Evolutionary conservation across 2,113 vertebrate genomes (phyloP).

Genomic region (Platysternon megacephalum): DNA sequence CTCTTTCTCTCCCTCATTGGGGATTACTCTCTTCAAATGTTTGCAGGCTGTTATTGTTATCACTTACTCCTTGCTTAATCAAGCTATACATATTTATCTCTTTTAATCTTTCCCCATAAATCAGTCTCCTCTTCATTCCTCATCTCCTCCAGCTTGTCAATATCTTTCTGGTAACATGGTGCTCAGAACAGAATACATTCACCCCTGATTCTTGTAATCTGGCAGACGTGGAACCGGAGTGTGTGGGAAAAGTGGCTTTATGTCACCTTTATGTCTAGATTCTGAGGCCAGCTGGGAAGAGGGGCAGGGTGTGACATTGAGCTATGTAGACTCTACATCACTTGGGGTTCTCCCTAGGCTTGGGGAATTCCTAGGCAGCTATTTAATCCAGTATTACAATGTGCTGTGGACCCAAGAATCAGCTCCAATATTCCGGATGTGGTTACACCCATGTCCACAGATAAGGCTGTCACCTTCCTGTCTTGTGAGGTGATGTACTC

Average conservation of each 20-base stretch:
- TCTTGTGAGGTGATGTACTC: neutral
- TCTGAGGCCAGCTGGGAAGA: neutral
- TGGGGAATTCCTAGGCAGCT: neutral
- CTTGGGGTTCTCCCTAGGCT: neutral
- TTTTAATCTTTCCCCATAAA: neutral
- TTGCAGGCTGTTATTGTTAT: neutral
- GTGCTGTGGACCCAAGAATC: neutral
- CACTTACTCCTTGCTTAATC: neutral
- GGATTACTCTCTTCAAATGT: neutral
- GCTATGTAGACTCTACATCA: neutral
- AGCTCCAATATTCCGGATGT: neutral
- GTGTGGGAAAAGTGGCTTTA: neutral
- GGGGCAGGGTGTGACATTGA: neutral
- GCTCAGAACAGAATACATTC: neutral
- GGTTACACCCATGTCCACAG: neutral
- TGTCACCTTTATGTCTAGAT: neutral
- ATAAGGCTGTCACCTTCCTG: neutral
- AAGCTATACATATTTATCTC: neutral
- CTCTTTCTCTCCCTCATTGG: neutral
- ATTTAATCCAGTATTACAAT: neutral
- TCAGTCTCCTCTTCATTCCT: neutral
- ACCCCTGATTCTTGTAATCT: neutral
- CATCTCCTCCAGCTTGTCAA: neutral
- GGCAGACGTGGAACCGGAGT: neutral
- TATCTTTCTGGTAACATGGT: neutral